These are phyloP conservation scores for Macrosteles quadrilineatus DNA, from an alignment of 1,140 invertebrate genomes.

Conservation along the genomic window DNA sequence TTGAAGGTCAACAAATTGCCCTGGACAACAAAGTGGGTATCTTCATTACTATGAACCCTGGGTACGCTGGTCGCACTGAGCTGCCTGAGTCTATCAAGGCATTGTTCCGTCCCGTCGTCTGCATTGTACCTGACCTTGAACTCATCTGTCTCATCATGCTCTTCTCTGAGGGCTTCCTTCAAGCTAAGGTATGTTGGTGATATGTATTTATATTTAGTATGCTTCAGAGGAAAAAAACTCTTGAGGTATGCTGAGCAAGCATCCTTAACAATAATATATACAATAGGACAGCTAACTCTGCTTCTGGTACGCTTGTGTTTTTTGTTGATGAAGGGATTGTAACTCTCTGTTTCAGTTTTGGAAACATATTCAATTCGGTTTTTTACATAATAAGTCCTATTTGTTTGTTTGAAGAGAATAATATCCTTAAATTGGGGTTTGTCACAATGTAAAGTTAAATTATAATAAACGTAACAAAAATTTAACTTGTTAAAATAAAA, in stretches of 20 bases:
- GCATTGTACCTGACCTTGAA: slow-evolving; percentile 85
- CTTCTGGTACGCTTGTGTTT: background rate
- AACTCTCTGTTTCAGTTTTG: no score
- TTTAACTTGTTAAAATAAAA: no score
- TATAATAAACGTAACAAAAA: no score
- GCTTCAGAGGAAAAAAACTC: no score
- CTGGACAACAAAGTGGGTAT: slow-evolving; percentile 84
- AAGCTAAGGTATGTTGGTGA: slow-evolving; percentile 39
- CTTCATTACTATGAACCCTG: slow-evolving; percentile 94
- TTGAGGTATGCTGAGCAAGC: background rate
- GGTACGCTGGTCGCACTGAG: slow-evolving; percentile 86
- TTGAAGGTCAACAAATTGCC: slow-evolving; percentile 80
- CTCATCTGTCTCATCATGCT: slow-evolving; percentile 89
- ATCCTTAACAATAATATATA: background rate
- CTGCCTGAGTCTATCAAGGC: slow-evolving; percentile 90
- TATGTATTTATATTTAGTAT: no score
- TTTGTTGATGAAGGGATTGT: no score
- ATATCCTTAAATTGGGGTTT: no score
- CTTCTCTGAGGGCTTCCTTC: slow-evolving; percentile 75
- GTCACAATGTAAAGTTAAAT: no score
- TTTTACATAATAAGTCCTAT: no score
- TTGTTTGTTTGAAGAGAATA: no score
- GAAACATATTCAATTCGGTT: no score
- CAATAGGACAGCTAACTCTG: background rate
- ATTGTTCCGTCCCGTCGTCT: slow-evolving; percentile 85